Evolutionary conservation across 2,888 invertebrate genomes (phyloP).

Genomic region (Polymixis lichenea): DNA sequence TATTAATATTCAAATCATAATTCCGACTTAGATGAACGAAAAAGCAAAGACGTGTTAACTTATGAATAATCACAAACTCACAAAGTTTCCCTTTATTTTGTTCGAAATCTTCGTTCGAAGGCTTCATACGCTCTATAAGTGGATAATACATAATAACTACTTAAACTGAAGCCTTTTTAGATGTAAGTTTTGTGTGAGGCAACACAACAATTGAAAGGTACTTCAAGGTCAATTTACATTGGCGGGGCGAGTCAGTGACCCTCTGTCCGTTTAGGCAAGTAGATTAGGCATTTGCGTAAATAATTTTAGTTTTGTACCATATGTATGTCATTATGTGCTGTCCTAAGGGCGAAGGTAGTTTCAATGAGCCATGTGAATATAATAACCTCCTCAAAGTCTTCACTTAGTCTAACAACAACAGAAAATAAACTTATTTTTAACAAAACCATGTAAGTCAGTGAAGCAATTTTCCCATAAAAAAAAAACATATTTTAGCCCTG

Average conservation of each 20-base stretch:
- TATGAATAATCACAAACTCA: constrained; percentile 79
- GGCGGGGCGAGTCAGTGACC: constrained; percentile 51
- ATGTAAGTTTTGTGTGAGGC: constrained; percentile 51
- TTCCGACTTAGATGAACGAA: constrained; percentile 81
- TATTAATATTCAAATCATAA: constrained; percentile 89
- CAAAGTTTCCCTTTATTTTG: constrained; percentile 40
- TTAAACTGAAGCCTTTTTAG: constrained; percentile 60
- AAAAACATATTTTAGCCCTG: constrained; percentile 27
- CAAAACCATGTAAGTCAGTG: not conserved
- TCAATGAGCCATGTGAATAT: not conserved
- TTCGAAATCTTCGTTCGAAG: constrained; percentile 46
- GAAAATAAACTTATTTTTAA: not conserved
- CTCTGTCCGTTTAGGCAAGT: constrained; percentile 47
- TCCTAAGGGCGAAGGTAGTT: not conserved
- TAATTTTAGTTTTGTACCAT: not conserved
- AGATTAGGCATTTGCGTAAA: not conserved
- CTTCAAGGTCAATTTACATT: constrained; percentile 64
- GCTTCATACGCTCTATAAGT: constrained; percentile 58
- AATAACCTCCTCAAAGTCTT: not conserved
- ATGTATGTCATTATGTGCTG: not conserved
- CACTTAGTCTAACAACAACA: not conserved
- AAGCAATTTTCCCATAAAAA: constrained; percentile 5
- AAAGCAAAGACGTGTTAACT: constrained; percentile 86
- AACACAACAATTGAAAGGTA: constrained; percentile 60
- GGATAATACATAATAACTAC: constrained; percentile 70